Evolutionary conservation across 2,113 vertebrate species (phyloP).

Genomic region (Pan troglodytes): NHGRI_mPanTro3-v2.1_pri NC_072398.2:54483501-54484000

Average conservation of each 20-base stretch:
- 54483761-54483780: too few relatives aligned
- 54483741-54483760: neutral
- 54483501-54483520: rapidly evolving
- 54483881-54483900: neutral
- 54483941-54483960: neutral
- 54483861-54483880: neutral
- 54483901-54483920: neutral
- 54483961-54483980: neutral
- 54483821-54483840: neutral
- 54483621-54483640: rapidly evolving
- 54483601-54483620: neutral
- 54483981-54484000: neutral
- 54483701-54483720: rapidly evolving
- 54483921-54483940: neutral
- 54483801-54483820: too few relatives aligned
- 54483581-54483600: rapidly evolving
- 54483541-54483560: neutral
- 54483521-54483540: too few relatives aligned
- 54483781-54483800: neutral
- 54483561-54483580: neutral
- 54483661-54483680: rapidly evolving
- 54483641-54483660: rapidly evolving
- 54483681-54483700: neutral
- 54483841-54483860: neutral
- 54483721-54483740: neutral